A percentile compares a stretch with the other conserved stretches of the same genome.
Conservation (phyloP, 2,797 vertebrate species). For the Gephyroberyx darwinii region DNA sequence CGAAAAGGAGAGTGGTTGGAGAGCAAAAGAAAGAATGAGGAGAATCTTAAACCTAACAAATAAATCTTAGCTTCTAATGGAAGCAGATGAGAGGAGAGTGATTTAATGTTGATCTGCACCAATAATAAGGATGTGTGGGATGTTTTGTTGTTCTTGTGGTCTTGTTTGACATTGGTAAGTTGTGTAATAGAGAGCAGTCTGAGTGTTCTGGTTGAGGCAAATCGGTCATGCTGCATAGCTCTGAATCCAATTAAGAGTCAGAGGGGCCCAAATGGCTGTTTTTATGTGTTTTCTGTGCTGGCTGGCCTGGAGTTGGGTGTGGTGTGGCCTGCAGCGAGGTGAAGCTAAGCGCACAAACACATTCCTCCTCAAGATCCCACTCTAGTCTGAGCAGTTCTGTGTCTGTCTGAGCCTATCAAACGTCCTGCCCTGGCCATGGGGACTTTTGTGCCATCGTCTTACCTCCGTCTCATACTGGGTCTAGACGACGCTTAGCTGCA, state of each 20-base stretch:
- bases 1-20: constrained; percentile 44
- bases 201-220: constrained; percentile 69
- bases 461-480: constrained; percentile 4
- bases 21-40: constrained; percentile 53
- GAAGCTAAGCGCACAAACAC: constrained; percentile 76
- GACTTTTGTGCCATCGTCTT: constrained; percentile 17
- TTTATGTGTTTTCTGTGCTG: constrained; percentile 73
- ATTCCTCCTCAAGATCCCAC: constrained; percentile 72
- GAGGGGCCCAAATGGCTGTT: constrained; percentile 77
- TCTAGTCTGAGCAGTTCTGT: constrained; percentile 40
- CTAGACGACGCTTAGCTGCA: constrained; percentile 8
- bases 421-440: neutral
- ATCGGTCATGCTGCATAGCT: constrained; percentile 79
- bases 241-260: constrained; percentile 82
- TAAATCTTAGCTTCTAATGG: constrained; percentile 47
- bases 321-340: constrained; percentile 76
- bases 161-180: constrained; percentile 76
- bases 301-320: constrained; percentile 74
- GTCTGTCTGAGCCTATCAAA: constrained; percentile 6
- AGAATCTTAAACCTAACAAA: constrained; percentile 40
- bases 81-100: constrained; percentile 32
- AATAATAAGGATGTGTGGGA: constrained; percentile 63
- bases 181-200: constrained; percentile 75
- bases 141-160: constrained; percentile 62
- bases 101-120: constrained; percentile 48